Evolutionary conservation across 2,113 vertebrate genomes (phyloP), one percentile per base, ranked within the genome.

Genomic region (Phyllostomus hastatus): DNA sequence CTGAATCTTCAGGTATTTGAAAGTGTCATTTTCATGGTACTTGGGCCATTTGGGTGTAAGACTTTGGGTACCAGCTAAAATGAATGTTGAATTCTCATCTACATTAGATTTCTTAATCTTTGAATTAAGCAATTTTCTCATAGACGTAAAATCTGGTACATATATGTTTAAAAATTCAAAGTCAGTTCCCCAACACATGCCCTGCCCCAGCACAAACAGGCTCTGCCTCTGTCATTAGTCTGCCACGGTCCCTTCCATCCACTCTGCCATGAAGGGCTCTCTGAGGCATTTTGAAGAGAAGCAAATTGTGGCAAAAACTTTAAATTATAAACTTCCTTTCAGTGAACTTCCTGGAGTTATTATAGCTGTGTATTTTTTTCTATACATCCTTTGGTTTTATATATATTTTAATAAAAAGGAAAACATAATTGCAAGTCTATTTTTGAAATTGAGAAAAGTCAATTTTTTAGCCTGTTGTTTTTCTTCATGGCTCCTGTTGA

Each of bases 361-460:
- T 57, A 61, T 6, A 64, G 19, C 1, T 16, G 10, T 28, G 5
- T 48, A 35, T 90, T 90, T 64, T 94, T 59, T 89, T 90, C 14
- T 87, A 10, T 17, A 31, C 75, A 83, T 43, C 11, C 66, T 91
- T 84, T 72, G 72, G 41, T 16, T 59, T 92, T 52, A 43, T 64
- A 94, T 59, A 93, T 57, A 93, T 22, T 85, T 78, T 64, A 91
- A 24, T 28, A 83, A 88, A 35, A 91, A 61, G 41, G 41, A 85
- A 95, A 89, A 26, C 24, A 2, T 72, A 24, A 78, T 80, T 72
- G 20, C 69, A 85, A 78, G 57, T 59, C 79, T 38, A 11, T 81
- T 91, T 87, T 78, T n/a, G 20, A 83, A 94, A 95, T 64, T 84
- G 66, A 91, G 38, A 87, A 64, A 92, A 66, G 26, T 19, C 26